Conservation (phyloP, 2,888 invertebrate genomes). For the Eristalis tenax region DNA sequence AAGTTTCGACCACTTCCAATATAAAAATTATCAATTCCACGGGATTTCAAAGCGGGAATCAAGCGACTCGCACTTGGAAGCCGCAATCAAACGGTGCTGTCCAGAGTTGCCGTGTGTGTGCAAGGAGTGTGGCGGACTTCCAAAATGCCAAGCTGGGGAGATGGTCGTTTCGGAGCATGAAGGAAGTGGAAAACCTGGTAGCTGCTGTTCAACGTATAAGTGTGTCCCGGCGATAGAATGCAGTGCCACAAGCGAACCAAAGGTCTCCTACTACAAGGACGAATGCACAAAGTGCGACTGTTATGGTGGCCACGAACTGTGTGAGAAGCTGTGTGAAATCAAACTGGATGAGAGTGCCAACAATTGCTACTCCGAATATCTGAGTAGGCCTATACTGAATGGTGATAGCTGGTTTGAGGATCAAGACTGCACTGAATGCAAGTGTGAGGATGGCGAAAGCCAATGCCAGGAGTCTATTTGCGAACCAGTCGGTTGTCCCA, state of each 20-base stretch:
- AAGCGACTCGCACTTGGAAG: conserved; percentile 41
- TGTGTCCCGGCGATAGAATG: conserved; percentile 77
- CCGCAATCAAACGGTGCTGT: conserved; percentile 74
- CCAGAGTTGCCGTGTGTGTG: conserved; percentile 75
- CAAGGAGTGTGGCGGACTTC: conserved; percentile 73
- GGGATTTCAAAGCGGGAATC: conserved; percentile 71
- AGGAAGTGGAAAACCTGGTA: conserved; percentile 77
- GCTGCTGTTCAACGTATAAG: conserved; percentile 82
- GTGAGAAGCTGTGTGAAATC: conserved; percentile 71
- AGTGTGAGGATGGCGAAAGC: conserved; percentile 73
- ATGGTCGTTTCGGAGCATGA: conserved; percentile 74
- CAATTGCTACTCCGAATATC: conserved; percentile 72
- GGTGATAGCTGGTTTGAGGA: conserved; percentile 76
- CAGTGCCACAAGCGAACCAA: background rate
- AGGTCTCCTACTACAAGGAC: conserved; percentile 66
- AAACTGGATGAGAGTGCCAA: conserved; percentile 55
- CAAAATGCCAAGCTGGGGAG: conserved; percentile 71
- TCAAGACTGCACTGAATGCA: conserved; percentile 75
- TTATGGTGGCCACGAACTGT: conserved; percentile 72
- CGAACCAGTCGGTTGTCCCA: conserved; percentile 73
- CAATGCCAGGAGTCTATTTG: conserved; percentile 75
- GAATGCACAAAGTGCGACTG: conserved; percentile 76
- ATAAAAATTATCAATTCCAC: conserved; percentile 63
- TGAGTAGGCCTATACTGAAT: conserved; percentile 72
- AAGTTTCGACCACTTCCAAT: conserved; percentile 69